Conservation (phyloP, 2,113 vertebrate species). For the Zapus hudsonius region DNA sequence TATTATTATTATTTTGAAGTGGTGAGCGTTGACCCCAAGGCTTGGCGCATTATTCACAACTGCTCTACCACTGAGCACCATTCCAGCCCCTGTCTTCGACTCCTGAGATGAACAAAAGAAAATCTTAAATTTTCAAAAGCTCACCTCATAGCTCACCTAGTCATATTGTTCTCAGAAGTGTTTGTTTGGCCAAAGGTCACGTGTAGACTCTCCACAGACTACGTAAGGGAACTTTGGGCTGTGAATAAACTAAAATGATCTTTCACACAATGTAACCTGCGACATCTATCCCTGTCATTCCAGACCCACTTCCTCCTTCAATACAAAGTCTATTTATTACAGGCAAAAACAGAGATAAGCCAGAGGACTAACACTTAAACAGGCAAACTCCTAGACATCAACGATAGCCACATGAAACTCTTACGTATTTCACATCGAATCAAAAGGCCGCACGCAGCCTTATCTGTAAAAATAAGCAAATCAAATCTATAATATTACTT, state of each 20-base stretch:
- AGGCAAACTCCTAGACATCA: conserved; percentile 12
- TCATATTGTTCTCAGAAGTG: conserved; percentile 34
- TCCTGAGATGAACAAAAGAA: conserved; percentile 13
- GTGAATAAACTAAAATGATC: not conserved
- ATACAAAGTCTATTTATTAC: not conserved
- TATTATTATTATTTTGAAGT: too few species aligned
- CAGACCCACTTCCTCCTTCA: not conserved
- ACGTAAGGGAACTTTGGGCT: conserved; percentile 7
- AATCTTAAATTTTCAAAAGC: conserved; percentile 12
- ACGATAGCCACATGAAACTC: not conserved
- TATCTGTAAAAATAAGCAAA: not conserved
- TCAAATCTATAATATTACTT: not conserved
- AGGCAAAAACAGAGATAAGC: too few species aligned
- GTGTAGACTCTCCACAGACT: not conserved
- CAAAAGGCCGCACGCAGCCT: not conserved
- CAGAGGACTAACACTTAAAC: not conserved
- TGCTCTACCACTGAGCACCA: not conserved
- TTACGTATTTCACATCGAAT: not conserved
- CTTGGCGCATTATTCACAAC: too few species aligned
- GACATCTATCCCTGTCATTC: not conserved
- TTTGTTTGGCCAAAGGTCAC: conserved; percentile 5
- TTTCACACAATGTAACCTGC: not conserved
- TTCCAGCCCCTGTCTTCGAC: not conserved
- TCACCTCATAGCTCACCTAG: not conserved
- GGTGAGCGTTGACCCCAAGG: too few species aligned